phyloP scores from a whole-genome alignment of 2,888 invertebrate species.

The Eueremaeus valkanovi region DNA sequence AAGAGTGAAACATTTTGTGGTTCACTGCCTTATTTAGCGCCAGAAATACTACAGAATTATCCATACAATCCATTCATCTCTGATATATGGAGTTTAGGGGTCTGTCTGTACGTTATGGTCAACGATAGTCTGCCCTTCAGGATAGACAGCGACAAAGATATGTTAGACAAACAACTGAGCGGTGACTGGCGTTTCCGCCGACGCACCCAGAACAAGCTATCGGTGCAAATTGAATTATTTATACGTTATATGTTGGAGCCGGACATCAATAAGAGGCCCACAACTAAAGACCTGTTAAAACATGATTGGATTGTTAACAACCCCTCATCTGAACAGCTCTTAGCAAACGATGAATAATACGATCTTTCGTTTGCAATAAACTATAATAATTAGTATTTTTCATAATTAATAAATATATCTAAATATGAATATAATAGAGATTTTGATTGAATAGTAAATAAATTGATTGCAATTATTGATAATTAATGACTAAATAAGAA shows the following conservation, averaged over 20 bases:
- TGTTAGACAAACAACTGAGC: constrained; percentile 36
- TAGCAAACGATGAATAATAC: no score
- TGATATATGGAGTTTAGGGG: constrained; percentile 41
- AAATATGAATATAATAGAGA: no score
- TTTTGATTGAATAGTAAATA: no score
- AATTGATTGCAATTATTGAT: no score
- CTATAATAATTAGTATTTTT: no score
- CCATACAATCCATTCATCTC: constrained; percentile 40
- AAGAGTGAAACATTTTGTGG: constrained; percentile 39
- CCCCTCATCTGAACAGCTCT: no score
- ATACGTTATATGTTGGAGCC: constrained; percentile 35
- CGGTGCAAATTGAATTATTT: background rate
- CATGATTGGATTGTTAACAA: no score
- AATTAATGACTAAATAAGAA: no score
- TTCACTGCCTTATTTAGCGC: constrained; percentile 35
- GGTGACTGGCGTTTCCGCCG: constrained; percentile 23
- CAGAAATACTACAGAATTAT: constrained; percentile 21
- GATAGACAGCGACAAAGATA: constrained; percentile 23
- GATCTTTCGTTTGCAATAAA: no score
- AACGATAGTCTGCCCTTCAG: constrained; percentile 39
- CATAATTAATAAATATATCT: no score
- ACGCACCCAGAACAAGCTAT: background rate
- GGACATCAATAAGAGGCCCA: background rate
- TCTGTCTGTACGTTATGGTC: constrained; percentile 37
- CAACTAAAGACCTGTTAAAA: background rate